phyloP scores from a whole-genome alignment of 2,113 vertebrate species.

The Lethenteron reissneri region DNA sequence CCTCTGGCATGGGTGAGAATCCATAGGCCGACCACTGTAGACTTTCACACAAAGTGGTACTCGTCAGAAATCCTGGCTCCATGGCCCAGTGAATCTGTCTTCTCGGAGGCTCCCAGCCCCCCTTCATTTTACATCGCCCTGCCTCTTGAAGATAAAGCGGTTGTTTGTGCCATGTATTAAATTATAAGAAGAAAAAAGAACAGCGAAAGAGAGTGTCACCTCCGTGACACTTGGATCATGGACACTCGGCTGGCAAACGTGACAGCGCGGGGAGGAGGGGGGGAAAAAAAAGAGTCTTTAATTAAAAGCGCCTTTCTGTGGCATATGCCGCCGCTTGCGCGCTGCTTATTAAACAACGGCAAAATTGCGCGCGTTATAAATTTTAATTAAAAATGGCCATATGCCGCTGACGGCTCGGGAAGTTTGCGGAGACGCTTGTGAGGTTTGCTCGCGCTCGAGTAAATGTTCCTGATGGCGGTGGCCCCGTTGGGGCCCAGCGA shows the following conservation, averaged over 20 bases:
- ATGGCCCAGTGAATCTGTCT: too few species aligned
- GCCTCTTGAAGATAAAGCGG: neutral
- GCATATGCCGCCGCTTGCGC: slow-evolving; percentile 2
- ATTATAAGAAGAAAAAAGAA: neutral
- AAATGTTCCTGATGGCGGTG: too few species aligned
- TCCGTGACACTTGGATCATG: neutral
- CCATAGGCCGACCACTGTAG: too few species aligned
- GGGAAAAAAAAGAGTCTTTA: neutral
- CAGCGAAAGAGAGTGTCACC: neutral
- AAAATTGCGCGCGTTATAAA: slow-evolving; percentile 4
- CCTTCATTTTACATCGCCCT: neutral
- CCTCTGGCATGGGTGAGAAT: too few species aligned
- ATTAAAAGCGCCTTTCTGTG: slow-evolving; percentile 1
- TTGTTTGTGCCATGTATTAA: neutral
- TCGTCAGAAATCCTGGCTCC: too few species aligned
- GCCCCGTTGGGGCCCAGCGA: too few species aligned
- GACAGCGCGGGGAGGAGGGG: neutral
- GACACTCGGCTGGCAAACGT: too few species aligned
- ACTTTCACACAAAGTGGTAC: too few species aligned
- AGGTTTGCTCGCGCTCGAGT: too few species aligned
- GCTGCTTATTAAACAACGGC: slow-evolving; percentile 4
- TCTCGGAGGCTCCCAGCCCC: neutral
- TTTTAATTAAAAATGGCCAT: slow-evolving; percentile 3
- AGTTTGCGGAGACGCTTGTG: too few species aligned
- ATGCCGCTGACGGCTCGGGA: neutral